Percentiles rank a stretch among this genome's conserved stretches.
These are phyloP conservation scores for Neotoxoptera formosana DNA, from an alignment of 1,140 invertebrate genomes.

Conservation along the genomic window DNA sequence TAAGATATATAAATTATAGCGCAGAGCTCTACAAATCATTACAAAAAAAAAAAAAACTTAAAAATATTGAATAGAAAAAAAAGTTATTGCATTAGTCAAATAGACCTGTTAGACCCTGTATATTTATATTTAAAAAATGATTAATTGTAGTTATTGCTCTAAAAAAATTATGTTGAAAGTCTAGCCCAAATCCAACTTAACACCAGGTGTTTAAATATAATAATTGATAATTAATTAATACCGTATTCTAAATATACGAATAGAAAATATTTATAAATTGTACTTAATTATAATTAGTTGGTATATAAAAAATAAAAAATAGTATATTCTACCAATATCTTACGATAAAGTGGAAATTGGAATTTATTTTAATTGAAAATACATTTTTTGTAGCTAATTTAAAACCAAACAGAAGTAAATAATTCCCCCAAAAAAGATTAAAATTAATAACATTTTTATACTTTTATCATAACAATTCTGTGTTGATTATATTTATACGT, in stretches of 20 bases:
- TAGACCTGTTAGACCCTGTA: too few species aligned
- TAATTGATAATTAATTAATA: too few species aligned
- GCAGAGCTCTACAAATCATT: too few species aligned
- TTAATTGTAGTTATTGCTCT: not conserved
- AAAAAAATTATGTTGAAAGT: not conserved
- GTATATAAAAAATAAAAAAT: not conserved
- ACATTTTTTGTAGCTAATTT: not conserved
- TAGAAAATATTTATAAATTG: not conserved
- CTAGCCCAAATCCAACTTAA: not conserved
- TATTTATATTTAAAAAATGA: not conserved
- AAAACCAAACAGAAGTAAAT: not conserved
- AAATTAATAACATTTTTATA: not conserved
- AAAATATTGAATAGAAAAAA: too few species aligned
- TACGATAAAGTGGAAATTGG: not conserved
- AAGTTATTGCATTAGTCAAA: too few species aligned
- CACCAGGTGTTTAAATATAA: not conserved
- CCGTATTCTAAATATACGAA: not conserved
- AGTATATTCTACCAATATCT: too few species aligned
- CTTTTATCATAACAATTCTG: not conserved
- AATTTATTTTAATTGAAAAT: not conserved
- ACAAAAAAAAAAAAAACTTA: too few species aligned
- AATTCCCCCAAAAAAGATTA: not conserved
- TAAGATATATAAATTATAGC: too few species aligned
- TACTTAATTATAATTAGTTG: not conserved
- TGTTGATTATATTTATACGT: not conserved